Conservation (phyloP, 2,888 invertebrate species). For the Ophion ventricosus region DNA sequence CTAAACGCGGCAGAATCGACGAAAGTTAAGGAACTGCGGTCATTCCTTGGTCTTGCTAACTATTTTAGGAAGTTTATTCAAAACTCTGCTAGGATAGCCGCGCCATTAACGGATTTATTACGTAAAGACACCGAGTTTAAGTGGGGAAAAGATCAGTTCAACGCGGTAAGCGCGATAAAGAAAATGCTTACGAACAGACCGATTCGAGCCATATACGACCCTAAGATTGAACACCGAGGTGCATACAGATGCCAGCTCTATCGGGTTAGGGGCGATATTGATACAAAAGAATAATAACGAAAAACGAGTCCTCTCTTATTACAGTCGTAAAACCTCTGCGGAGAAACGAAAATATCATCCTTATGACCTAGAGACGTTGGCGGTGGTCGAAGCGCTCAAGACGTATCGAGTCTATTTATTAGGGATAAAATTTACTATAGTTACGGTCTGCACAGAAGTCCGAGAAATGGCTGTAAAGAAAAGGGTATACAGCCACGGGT, state of each 20-base stretch:
- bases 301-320: constrained; percentile 48
- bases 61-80: constrained; percentile 74
- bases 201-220: constrained; percentile 73
- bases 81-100: constrained; percentile 69
- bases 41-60: constrained; percentile 73
- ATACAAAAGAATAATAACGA: constrained; percentile 70
- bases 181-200: constrained; percentile 66
- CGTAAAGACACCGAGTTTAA: constrained; percentile 64
- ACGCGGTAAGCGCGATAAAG: constrained; percentile 72
- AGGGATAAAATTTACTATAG: constrained; percentile 62
- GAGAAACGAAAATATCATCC: constrained; percentile 57
- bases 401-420: constrained; percentile 59
- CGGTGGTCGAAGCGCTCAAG: constrained; percentile 54
- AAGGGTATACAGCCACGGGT: constrained; percentile 73
- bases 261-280: constrained; percentile 75
- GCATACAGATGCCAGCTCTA: constrained; percentile 78
- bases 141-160: constrained; percentile 70
- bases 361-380: constrained; percentile 60
- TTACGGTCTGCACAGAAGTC: constrained; percentile 67
- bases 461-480: constrained; percentile 72
- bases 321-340: constrained; percentile 56
- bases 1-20: constrained; percentile 64
- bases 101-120: constrained; percentile 71
- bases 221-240: constrained; percentile 70
- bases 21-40: constrained; percentile 70